Percentiles rank a stretch among this genome's conserved stretches.
Conservation (phyloP, 2,888 invertebrate genomes). For the Drosophila meridionalis region DNA sequence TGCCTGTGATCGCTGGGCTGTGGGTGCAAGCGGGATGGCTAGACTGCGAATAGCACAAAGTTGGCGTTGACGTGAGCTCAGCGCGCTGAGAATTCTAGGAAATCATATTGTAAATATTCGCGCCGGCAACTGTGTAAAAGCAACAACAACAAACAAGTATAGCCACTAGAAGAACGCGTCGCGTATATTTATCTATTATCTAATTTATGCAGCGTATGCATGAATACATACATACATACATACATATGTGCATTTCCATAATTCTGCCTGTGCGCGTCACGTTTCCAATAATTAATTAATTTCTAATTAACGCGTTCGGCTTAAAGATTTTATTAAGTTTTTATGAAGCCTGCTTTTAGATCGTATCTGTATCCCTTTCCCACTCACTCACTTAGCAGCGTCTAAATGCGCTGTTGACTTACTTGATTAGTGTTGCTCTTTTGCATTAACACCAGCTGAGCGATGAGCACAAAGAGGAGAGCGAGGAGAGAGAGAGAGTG, state of each 20-base stretch:
- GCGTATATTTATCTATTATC: conserved; percentile 53
- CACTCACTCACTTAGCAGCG: conserved; percentile 31
- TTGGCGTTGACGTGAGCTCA: conserved; percentile 47
- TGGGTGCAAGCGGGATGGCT: conserved; percentile 41
- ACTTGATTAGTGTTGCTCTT: conserved; percentile 50
- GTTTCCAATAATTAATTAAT: conserved; percentile 45
- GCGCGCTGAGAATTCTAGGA: conserved; percentile 64
- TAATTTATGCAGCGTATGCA: conserved; percentile 62
- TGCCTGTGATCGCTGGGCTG: conserved; percentile 41
- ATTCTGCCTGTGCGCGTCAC: conserved; percentile 51
- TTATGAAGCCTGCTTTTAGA: conserved; percentile 20
- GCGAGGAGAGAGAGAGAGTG: not conserved
- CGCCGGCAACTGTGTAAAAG: conserved; percentile 38
- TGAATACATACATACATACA: no score
- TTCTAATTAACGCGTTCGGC: conserved; percentile 73
- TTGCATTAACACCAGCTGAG: conserved; percentile 29
- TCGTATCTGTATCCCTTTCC: conserved; percentile 39
- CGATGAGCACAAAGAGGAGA: not conserved
- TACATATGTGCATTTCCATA: conserved; percentile 62
- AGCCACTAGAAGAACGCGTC: conserved; percentile 26
- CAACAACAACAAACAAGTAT: conserved; percentile 14
- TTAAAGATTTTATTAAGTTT: conserved; percentile 23
- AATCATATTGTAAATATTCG: conserved; percentile 62
- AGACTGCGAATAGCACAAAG: conserved; percentile 23
- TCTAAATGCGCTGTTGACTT: conserved; percentile 38